Conservation (phyloP, 2,888 invertebrate genomes). For the Nomada goodeniana region DNA sequence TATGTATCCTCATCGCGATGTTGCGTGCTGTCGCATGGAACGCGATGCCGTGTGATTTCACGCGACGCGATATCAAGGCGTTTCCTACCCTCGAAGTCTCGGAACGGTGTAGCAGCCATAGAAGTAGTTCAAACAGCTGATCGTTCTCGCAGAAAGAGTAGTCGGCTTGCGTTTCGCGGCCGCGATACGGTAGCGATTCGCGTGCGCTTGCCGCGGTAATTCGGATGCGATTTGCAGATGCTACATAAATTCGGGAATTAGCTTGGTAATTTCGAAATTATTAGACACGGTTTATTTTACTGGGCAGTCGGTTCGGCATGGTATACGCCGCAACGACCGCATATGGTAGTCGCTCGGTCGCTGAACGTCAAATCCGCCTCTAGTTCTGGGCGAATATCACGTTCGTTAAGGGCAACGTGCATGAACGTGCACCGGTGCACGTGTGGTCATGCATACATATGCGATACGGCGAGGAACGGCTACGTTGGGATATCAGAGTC, state of each 20-base stretch:
- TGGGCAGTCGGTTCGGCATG: not conserved
- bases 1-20: no score
- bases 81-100: not conserved
- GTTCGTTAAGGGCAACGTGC: slow-evolving; percentile 52
- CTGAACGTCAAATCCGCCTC: slow-evolving; percentile 59
- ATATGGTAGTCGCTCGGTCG: slow-evolving; percentile 40
- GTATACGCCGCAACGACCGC: slow-evolving; percentile 52
- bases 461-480: slow-evolving; percentile 31
- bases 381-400: slow-evolving; percentile 30
- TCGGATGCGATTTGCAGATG: not conserved
- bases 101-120: not conserved
- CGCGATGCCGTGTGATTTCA: no score
- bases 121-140: not conserved
- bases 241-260: slow-evolving; percentile 16
- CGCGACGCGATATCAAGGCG: no score
- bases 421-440: not conserved
- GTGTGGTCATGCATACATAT: not conserved
- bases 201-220: not conserved
- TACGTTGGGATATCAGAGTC: slow-evolving; percentile 43
- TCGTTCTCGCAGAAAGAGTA: not conserved
- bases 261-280: slow-evolving; percentile 27
- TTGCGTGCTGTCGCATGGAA: no score
- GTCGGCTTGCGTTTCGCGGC: not conserved
- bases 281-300: slow-evolving; percentile 38
- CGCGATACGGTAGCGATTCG: not conserved